Base-by-base conservation (phyloP, 1,140 invertebrate genomes). In the Palaemon carinicauda region DNA sequence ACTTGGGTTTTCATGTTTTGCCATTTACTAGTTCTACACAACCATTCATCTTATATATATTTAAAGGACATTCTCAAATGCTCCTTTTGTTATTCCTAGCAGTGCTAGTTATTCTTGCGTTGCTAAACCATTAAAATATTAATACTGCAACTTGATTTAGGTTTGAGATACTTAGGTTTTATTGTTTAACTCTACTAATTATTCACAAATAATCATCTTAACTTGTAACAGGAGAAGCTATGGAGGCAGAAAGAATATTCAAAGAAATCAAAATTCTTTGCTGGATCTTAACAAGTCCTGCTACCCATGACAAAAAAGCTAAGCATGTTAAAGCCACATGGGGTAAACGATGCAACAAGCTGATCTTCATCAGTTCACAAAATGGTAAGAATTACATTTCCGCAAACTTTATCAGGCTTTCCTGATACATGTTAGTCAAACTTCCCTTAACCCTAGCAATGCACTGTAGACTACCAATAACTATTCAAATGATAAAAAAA, bases 241-340 rank as follows among this genome's bases (percentile, higher is more conserved):
- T 69, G n/a, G 83, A 79, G 60, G 83, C 83, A 4, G 51, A 12
- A 17, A 19, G 95, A 82, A 91, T 99, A 80, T 92, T 94, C 3
- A 93, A 94, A 83, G 94, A 95, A 90, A 92, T 94, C 3, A 93
- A 96, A 71, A 94, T 99, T 0, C 92, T 99, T 0, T 99, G 98
- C 91, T 99, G 98, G 97, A 93, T 99, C 10, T 97, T 99, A 95
- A 99, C 98, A 0, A 94, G 94, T 87, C 98, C 97, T 3, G 93
- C 93, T 52, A 98, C 97, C 90, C 96, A 99, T 90, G 92, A 96
- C 89, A 96, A 94, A 87, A 97, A 97, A 91, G 98, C 98, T 0
- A 93, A 93, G 24, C 97, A 98, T 89, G 97, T 99, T 0, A 97
- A 98, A 91, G 95, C 96, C 7, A 99, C 83, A 0, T 86, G 83